Conservation (phyloP, 2,797 vertebrate genomes). For the Rhyacichthys aspro region DNA sequence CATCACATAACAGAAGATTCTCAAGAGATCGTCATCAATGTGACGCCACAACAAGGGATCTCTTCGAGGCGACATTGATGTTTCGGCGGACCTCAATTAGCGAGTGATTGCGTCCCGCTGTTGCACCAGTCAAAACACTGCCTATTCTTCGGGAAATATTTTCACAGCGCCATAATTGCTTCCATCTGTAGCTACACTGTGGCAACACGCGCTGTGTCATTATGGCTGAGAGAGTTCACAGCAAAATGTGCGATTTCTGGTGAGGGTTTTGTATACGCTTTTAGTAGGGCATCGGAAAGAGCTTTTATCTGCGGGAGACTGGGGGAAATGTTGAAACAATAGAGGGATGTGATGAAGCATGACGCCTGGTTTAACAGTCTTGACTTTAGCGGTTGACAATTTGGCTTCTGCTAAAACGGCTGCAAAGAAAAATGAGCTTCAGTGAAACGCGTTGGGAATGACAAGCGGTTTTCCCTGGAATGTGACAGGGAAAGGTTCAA, state of each 20-base stretch:
- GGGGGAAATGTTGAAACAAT: constrained; percentile 44
- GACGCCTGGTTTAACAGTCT: constrained; percentile 59
- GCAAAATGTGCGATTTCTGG: constrained; percentile 38
- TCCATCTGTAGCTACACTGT: constrained; percentile 76
- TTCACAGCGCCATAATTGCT: constrained; percentile 79
- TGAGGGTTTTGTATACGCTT: constrained; percentile 6
- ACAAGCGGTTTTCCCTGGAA: constrained; percentile 15
- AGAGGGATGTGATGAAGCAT: constrained; percentile 30
- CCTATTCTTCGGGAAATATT: constrained; percentile 79
- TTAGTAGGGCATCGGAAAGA: neutral
- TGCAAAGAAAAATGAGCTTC: neutral
- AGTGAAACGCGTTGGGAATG: constrained; percentile 1
- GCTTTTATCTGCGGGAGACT: constrained; percentile 44
- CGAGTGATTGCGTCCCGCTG: constrained; percentile 76
- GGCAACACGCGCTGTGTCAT: constrained; percentile 68
- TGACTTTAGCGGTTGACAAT: constrained; percentile 64
- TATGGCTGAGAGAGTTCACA: constrained; percentile 70
- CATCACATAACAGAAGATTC: constrained; percentile 20
- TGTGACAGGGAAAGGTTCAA: constrained; percentile 38
- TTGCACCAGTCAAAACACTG: constrained; percentile 77
- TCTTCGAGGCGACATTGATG: constrained; percentile 56
- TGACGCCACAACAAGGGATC: constrained; percentile 54
- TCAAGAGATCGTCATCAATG: constrained; percentile 30
- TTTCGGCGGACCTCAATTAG: constrained; percentile 76
- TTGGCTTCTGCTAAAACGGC: neutral